Evolutionary conservation across 1,140 invertebrate species (phyloP).

Genomic region (Stegodyphus mimosarum): DNA sequence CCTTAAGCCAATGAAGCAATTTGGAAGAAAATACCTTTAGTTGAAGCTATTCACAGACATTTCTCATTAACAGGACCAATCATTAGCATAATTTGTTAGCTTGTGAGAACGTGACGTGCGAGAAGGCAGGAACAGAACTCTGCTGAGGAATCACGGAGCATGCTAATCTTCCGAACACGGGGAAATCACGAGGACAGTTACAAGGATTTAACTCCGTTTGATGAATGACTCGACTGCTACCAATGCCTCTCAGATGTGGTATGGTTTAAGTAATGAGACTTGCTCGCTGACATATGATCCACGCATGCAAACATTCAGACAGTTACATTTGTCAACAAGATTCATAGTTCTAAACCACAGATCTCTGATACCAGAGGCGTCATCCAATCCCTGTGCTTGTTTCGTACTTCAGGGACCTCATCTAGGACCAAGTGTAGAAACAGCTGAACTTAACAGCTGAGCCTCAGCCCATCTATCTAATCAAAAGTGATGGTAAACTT

Average conservation of each 20-base stretch:
- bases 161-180: slow-evolving; percentile 15
- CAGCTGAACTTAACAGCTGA: neutral
- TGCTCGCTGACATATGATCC: slow-evolving; percentile 4
- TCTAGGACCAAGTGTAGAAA: neutral
- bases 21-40: no score
- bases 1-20: no score
- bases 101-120: neutral
- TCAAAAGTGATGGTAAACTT: no score
- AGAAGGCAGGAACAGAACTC: slow-evolving; percentile 1
- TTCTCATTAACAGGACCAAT: neutral
- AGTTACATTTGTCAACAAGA: slow-evolving; percentile 33
- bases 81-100: neutral
- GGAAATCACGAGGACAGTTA: slow-evolving; percentile 3
- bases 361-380: neutral
- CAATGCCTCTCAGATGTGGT: slow-evolving; percentile 4
- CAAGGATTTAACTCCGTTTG: neutral
- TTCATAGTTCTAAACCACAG: neutral
- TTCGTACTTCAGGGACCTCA: neutral
- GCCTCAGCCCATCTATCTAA: neutral
- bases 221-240: neutral
- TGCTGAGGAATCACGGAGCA: neutral
- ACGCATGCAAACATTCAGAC: slow-evolving; percentile 21
- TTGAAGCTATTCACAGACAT: neutral
- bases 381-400: neutral
- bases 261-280: slow-evolving; percentile 7